Base-by-base conservation (phyloP, 2,888 invertebrate species). In the Tetranychus piercei region DNA sequence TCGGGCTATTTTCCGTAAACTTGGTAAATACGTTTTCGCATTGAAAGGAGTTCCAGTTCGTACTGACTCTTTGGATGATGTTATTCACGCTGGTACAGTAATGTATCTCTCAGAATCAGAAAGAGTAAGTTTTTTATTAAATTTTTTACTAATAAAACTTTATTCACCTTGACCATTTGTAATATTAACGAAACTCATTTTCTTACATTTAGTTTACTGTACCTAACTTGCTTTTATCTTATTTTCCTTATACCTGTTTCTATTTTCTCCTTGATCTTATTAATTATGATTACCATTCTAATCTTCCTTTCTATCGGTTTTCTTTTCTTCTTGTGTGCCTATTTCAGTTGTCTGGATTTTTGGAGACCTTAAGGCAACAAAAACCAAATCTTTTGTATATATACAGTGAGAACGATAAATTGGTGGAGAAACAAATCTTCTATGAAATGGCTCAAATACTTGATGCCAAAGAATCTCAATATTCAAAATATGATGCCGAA, bases 321-420 rank as follows among this genome's bases (percentile, higher is more conserved):
- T 34, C 34, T 34, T 34, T 34, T 34, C 34, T 34, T 34, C 1
- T 23, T 23, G 2, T 23, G 23, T 23, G 2, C 34, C 6, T 55
- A 55, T 55, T 55, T 55, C 9, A 15, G 9, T 55, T 15, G 15
- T 55, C 55, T 55, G 11, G 55, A 55, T 55, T 15, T 2, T 55
- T 55, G 15, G 55, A 55, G 55, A 71, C 23, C 15, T 9, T 34
- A 11, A n/a, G 23, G n/a, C 9, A 71, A 23, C 9, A 71, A 71
- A 22, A 9, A 43, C 71, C 71, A 44, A 55, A 55, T 15, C 8
- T 71, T 22, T 44, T 78, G 9, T 77, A 73, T 64, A 75, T 73
- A n/a, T 78, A 76, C 73, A 76, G 77, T 74, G 76, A 78, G n/a
- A 76, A 78, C 73, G 78, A 78, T 74, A 73, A 71, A 67, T 45